A percentile compares a stretch with the other conserved stretches of the same genome.
phyloP scores from a whole-genome alignment of 1,140 invertebrate genomes.

The Solen grandis region DNA sequence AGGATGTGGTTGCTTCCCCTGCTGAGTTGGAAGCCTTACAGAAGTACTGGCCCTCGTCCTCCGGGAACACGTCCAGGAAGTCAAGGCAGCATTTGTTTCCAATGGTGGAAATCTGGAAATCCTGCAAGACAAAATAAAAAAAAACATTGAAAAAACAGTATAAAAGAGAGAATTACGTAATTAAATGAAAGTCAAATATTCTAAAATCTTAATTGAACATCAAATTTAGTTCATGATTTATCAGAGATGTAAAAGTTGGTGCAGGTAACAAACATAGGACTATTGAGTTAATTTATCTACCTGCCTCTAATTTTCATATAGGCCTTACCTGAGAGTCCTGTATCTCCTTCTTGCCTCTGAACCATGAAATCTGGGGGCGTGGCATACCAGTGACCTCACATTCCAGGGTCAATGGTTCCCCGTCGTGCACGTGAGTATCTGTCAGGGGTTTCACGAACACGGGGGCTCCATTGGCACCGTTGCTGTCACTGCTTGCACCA shows the following conservation, averaged over 20 bases:
- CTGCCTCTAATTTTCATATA: too few relatives aligned
- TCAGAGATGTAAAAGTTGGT: too few relatives aligned
- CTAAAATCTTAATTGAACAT: too few relatives aligned
- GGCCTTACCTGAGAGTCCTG: slow-evolving; percentile 75
- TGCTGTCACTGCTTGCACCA: too few relatives aligned
- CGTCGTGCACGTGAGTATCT: slow-evolving; percentile 68
- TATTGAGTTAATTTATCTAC: too few relatives aligned
- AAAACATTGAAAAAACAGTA: not conserved
- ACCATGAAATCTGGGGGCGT: slow-evolving; percentile 86
- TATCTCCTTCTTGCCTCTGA: slow-evolving; percentile 76
- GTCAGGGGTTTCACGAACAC: slow-evolving; percentile 66
- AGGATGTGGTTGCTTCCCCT: slow-evolving; percentile 86
- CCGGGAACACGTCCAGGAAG: slow-evolving; percentile 77
- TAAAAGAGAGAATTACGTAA: too few relatives aligned
- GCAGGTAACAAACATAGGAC: too few relatives aligned
- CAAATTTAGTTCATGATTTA: too few relatives aligned
- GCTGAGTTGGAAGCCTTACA: slow-evolving; percentile 94
- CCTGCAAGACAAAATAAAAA: slow-evolving; percentile 59
- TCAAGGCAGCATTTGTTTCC: slow-evolving; percentile 85
- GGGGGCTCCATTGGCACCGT: slow-evolving; percentile 42
- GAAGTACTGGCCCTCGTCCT: slow-evolving; percentile 94
- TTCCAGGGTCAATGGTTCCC: slow-evolving; percentile 70
- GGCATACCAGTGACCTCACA: slow-evolving; percentile 79
- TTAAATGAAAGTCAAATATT: too few relatives aligned
- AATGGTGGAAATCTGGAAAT: slow-evolving; percentile 75